These are phyloP conservation scores for Tinamus guttatus DNA, from an alignment of 2,113 vertebrate genomes.

Conservation along the genomic window DNA sequence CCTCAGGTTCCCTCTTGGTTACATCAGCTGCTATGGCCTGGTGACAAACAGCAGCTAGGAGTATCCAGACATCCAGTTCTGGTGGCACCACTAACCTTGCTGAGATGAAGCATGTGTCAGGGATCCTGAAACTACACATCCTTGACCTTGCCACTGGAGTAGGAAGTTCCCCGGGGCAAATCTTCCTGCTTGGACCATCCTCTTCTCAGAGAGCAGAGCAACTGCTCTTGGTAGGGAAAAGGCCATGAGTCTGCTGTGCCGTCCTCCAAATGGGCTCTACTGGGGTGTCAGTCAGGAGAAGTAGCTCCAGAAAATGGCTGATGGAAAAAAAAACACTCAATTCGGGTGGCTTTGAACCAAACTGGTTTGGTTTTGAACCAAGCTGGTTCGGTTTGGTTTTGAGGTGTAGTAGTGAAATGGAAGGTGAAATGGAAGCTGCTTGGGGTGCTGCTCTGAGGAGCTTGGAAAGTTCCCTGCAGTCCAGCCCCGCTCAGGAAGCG, in stretches of 20 bases:
- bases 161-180: not conserved
- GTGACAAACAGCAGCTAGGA: too few relatives aligned
- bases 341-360: not conserved
- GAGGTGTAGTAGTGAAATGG: not conserved
- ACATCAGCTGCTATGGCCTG: not conserved
- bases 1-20: not conserved
- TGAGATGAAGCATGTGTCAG: not conserved
- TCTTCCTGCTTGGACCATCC: not conserved
- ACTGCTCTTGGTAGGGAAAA: not conserved
- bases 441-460: not conserved
- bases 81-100: not conserved
- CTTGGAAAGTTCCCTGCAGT: slow-evolving; percentile 22
- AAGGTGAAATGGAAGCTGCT: slow-evolving; percentile 28
- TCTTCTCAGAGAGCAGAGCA: not conserved
- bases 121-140: not conserved
- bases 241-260: not conserved
- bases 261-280: not conserved
- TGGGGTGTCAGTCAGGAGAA: not conserved
- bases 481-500: not conserved
- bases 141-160: not conserved
- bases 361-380: not conserved
- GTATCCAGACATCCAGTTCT: not conserved
- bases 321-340: not conserved
- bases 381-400: not conserved
- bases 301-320: not conserved